Evolutionary conservation across 2,888 invertebrate species (phyloP), one percentile per base, ranked within the genome.

Genomic region (Lasioglossum vierecki): DNA sequence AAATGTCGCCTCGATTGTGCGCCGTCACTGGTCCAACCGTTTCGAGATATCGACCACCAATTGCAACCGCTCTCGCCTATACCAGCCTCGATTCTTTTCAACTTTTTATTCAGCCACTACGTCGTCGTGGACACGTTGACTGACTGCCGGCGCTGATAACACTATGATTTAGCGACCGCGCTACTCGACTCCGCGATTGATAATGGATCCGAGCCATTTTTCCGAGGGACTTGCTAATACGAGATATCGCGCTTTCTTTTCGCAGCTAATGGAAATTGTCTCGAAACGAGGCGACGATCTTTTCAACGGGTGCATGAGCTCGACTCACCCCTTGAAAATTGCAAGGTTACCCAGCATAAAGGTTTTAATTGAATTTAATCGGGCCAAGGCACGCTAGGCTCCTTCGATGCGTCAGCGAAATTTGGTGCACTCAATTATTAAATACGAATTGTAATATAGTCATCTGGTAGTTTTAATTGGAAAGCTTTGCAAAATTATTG

Each of bases 1-100:
- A 89, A 89, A 89, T 89, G 89, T 84, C 81, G 80, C 80, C 75
- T 44, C 84, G 77, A 80, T 84, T 35, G 74, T 79, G 74, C 49
- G 15, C 49, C 60, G 53, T 63, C 63, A 39, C 72, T n/a, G 15
- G n/a, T 68, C 70, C n/a, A 73, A 18, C 77, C 57, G 68, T 60
- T 75, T 30, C 84, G 39, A 75, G 75, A 75, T 84, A 83, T 83
- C 84, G 84, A 57, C 57, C 60, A 68, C 57, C 73, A 78, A 82
- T 78, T 57, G 68, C 78, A 76, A 30, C 73, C 79, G 46, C 35
- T 8, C 63, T 46, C 44, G 22, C 41, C 4, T n/a, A n/a, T 30
- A 26, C 13, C 9, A 26, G 26, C 22, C 41, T 22, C 53, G 30
- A 3, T 18, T 68, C 18, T n/a, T 63, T 63, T 18, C 4, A 9